A percentile compares a stretch with the other conserved stretches of the same genome.
phyloP scores from a whole-genome alignment of 2,888 invertebrate species.

The Aporophyla lueneburgensis region DNA sequence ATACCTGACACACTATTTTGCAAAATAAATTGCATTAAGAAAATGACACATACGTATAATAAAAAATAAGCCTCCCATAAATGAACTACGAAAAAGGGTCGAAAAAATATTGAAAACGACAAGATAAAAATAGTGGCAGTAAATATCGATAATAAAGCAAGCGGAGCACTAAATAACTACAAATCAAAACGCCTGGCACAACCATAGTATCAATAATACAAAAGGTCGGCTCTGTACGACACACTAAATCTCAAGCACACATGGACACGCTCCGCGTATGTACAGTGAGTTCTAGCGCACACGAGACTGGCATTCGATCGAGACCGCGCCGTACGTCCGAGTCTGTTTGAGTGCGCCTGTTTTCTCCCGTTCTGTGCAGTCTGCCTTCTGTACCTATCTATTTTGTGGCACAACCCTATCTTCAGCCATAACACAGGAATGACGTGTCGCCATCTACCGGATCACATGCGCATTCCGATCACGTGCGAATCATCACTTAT shows the following conservation, averaged over 20 bases:
- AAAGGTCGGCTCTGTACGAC: background rate
- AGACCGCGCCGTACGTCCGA: background rate
- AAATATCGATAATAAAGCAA: conserved; percentile 37
- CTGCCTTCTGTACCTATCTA: background rate
- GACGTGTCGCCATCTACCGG: conserved; percentile 58
- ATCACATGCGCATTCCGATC: conserved; percentile 57
- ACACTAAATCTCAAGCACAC: background rate
- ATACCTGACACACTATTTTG: too few relatives aligned
- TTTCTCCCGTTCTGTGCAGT: background rate
- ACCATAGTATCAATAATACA: background rate
- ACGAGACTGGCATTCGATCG: background rate
- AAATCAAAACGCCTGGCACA: conserved; percentile 35
- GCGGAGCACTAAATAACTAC: conserved; percentile 46
- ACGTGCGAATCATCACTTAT: conserved; percentile 72
- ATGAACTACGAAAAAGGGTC: conserved; percentile 26
- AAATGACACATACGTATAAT: background rate
- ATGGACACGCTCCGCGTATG: background rate
- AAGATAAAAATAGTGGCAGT: conserved; percentile 39
- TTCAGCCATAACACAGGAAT: conserved; percentile 31
- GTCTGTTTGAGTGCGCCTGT: background rate
- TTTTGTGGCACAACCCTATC: conserved; percentile 28
- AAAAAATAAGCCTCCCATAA: conserved; percentile 23
- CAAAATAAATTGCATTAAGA: background rate
- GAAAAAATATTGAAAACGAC: conserved; percentile 39
- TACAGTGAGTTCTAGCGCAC: background rate